Base-by-base conservation (phyloP, 1,140 invertebrate species). In the Hyles euphorbiae region DNA sequence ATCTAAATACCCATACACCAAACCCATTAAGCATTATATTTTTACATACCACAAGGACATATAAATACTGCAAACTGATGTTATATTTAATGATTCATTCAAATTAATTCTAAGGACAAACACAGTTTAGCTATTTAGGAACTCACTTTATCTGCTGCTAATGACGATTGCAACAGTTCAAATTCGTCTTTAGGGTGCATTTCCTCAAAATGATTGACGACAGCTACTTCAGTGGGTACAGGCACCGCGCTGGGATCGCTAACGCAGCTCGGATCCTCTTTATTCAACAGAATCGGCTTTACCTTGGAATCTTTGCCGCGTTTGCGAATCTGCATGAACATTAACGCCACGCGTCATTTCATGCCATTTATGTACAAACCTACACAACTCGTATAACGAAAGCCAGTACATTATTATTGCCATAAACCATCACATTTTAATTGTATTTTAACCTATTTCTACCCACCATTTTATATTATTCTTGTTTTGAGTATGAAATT, bases 181-280 rank as follows among this genome's bases (percentile, higher is more conserved):
- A 95, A 91, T 67, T 95, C 94, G 88, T 96, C 95, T 90, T 96
- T 96, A 56, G 95, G 94, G 60, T 93, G 93, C 83, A 92, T 93
- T 69, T 93, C 84, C 68, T 95, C 94, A 88, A 96, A 96, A 85
- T 94, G 93, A 91, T 96, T 96, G 76, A 74, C 67, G 56, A 77
- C 72, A 48, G 70, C 57, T 4, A 64, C 53, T 33, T 53, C 56
- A n/a, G 70, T 58, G 6, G 79, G 67, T 10, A 78, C 72, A 22
- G 86, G 70, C 49, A 83, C 73, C 49, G 79, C 52, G 65, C 73
- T 81, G 9, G 77, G 70, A 78, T 90, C 86, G 64, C 81, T 90
- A 71, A 89, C 67, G 69, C 87, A 89, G 74, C 87, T 90, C 55
- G 89, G 87, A 87, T 90, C 89, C 77, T 89, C 87, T 86, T 88